phyloP scores from a whole-genome alignment of 37 sponge, comb jelly and placozoan genomes.

The Theonella swinhoei region DNA sequence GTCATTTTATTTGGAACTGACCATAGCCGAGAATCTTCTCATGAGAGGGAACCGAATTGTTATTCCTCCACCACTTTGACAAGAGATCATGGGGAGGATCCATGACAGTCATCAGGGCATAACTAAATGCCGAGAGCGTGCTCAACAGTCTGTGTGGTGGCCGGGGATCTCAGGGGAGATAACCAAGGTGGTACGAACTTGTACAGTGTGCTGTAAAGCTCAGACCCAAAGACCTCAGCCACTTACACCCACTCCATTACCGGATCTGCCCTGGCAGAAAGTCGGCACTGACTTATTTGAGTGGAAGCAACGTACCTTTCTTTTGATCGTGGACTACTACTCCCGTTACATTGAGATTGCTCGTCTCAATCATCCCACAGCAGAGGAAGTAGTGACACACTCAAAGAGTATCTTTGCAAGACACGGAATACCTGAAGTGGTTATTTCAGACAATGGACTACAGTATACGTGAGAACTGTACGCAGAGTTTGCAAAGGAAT shows the following conservation, averaged over 20 bases:
- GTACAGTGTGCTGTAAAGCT: constrained; percentile 10
- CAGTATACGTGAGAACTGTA: constrained; percentile 33
- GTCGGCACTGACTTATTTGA: constrained; percentile 33
- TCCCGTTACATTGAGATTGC: constrained; percentile 61
- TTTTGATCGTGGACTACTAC: constrained; percentile 38
- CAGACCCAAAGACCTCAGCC: constrained; percentile 17
- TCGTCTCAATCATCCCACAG: constrained; percentile 19
- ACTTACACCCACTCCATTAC: constrained; percentile 6
- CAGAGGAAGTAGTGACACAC: constrained; percentile 36
- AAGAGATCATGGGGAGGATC: constrained; percentile 14
- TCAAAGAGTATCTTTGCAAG: constrained; percentile 42
- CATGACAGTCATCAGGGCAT: constrained; percentile 37
- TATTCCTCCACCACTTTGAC: constrained; percentile 9
- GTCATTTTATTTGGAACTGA: constrained; percentile 11
- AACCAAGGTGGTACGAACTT: constrained; percentile 5
- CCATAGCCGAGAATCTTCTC: constrained; percentile 13
- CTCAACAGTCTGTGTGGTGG: constrained; percentile 41
- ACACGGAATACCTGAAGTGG: constrained; percentile 44
- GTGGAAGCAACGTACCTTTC: constrained; percentile 9
- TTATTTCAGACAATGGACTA: constrained; percentile 62
- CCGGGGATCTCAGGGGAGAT: constrained; percentile 6
- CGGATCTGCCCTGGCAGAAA: constrained; percentile 30
- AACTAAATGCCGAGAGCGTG: constrained; percentile 33
- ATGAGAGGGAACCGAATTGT: constrained; percentile 22
- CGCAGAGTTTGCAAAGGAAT: constrained; percentile 31